Conservation (phyloP, 2,888 invertebrate species). For the Zonitis immaculata region DNA sequence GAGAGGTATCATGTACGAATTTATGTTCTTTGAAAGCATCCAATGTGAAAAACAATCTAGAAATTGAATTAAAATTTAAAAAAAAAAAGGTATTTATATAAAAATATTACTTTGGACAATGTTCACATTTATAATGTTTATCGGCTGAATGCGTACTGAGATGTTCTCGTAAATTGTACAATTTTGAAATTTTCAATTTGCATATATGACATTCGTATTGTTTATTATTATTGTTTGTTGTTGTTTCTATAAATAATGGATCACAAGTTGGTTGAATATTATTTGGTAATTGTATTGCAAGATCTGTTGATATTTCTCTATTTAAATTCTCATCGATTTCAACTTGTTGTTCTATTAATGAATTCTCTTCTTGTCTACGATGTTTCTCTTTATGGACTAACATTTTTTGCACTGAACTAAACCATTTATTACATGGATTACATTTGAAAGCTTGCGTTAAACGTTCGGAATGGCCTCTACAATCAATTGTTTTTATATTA, state of each 20-base stretch:
- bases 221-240: conserved; percentile 23
- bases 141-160: conserved; percentile 41
- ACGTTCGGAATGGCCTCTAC: conserved; percentile 2
- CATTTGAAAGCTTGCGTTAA: conserved; percentile 27
- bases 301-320: neutral
- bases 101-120: conserved; percentile 41
- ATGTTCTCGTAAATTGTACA: conserved; percentile 54
- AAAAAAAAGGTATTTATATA: too few species aligned
- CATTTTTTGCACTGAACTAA: conserved; percentile 21
- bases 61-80: too few species aligned
- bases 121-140: conserved; percentile 41
- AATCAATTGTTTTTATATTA: neutral
- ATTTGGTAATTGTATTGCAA: too few species aligned
- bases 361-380: conserved; percentile 3
- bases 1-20: conserved; percentile 37
- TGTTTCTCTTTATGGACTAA: conserved; percentile 26
- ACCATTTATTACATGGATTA: conserved; percentile 28
- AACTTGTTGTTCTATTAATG: neutral
- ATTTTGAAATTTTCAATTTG: conserved; percentile 52
- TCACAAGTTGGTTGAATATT: neutral
- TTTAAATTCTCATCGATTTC: conserved; percentile 16
- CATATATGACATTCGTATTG: conserved; percentile 49
- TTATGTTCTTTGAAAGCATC: conserved; percentile 40
- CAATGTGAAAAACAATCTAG: conserved; percentile 34
- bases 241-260: too few species aligned